These are phyloP conservation scores for Labeo rohita DNA, from an alignment of 2,113 vertebrate species.

Conservation along the genomic window DNA sequence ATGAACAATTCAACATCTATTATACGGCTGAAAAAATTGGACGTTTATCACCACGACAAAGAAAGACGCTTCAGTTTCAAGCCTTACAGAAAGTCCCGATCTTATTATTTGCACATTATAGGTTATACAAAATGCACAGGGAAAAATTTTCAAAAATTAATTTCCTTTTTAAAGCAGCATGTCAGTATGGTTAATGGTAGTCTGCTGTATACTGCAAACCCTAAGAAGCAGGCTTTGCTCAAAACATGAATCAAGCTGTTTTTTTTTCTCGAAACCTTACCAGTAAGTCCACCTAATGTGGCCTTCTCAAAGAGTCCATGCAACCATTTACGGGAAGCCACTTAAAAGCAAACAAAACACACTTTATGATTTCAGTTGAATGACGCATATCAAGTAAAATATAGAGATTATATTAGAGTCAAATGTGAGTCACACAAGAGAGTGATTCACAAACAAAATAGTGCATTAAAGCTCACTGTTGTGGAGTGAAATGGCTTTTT, in stretches of 20 bases:
- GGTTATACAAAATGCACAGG: not conserved
- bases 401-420: not conserved
- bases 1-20: constrained; percentile 17
- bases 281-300: not conserved
- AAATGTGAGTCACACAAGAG: not conserved
- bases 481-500: not conserved
- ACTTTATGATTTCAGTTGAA: not conserved
- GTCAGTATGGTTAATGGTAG: not conserved
- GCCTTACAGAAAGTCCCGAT: not conserved
- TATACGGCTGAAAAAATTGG: not conserved
- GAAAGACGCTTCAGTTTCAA: constrained; percentile 10
- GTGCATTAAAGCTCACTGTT: not conserved
- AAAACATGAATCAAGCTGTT: not conserved
- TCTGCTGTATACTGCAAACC: not conserved
- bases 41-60: not conserved
- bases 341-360: not conserved
- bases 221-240: not conserved
- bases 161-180: not conserved
- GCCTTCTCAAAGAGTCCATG: not conserved
- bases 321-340: not conserved
- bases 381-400: not conserved
- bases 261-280: not conserved
- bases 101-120: constrained; percentile 8
- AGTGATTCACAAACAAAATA: not conserved
- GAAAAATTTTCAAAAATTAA: not conserved